phyloP scores from a whole-genome alignment of 2,113 vertebrate genomes.

The Gobio gobio region DNA sequence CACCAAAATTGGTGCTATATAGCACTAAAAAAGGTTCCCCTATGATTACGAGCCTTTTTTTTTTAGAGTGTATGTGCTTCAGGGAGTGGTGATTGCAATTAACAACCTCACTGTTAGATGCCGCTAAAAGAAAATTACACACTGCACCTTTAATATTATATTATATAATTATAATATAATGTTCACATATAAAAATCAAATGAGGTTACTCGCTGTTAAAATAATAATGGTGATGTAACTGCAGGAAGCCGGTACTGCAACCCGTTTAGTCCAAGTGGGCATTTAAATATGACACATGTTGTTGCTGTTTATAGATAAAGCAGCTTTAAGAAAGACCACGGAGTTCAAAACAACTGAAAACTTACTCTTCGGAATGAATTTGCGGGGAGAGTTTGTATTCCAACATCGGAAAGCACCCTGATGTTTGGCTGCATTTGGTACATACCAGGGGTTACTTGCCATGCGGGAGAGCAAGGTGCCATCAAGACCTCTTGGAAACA shows the following conservation, averaged over 20 bases:
- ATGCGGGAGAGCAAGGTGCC: constrained; percentile 60
- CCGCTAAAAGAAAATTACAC: no score
- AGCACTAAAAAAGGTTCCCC: no score
- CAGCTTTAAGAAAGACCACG: neutral
- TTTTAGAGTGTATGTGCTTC: no score
- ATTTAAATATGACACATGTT: neutral
- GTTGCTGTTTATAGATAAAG: neutral
- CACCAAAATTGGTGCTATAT: no score
- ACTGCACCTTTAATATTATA: no score
- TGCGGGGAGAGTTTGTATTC: neutral
- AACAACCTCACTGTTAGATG: no score
- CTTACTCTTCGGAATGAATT: neutral
- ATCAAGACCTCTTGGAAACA: constrained; percentile 72
- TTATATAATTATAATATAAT: no score
- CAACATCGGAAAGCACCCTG: constrained; percentile 66
- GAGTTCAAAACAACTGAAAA: neutral
- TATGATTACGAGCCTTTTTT: no score
- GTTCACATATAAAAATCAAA: no score
- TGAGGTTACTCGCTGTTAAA: no score
- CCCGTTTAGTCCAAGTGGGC: neutral
- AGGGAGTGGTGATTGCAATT: no score
- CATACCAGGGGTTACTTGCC: constrained; percentile 66
- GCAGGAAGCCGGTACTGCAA: neutral
- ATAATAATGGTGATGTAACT: neutral
- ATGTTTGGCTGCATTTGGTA: constrained; percentile 67